Evolutionary conservation across 2,113 vertebrate genomes (phyloP).

Genomic region (Cynoglossus semilaevis): DNA sequence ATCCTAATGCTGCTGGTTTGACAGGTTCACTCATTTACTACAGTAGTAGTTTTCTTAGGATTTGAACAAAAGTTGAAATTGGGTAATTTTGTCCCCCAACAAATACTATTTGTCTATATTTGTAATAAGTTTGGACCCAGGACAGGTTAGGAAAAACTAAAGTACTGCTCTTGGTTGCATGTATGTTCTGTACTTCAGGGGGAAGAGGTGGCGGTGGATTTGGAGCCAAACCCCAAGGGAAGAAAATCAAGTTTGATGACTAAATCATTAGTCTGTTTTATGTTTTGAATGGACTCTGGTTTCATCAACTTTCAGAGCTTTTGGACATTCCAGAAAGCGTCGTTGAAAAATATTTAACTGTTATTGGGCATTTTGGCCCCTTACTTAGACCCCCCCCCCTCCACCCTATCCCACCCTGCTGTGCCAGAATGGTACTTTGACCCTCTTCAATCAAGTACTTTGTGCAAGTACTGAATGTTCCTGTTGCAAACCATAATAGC

Average conservation of each 20-base stretch:
- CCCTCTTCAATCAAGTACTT: slow-evolving; percentile 55
- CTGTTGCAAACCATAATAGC: slow-evolving; percentile 45
- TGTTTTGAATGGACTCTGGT: slow-evolving; percentile 89
- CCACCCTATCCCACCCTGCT: slow-evolving; percentile 36
- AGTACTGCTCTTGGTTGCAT: too few species aligned
- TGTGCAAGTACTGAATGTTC: slow-evolving; percentile 66
- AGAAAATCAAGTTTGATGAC: slow-evolving; percentile 93
- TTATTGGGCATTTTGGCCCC: slow-evolving; percentile 69
- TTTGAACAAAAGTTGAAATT: too few species aligned
- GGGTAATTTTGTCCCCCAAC: too few species aligned
- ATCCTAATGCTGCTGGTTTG: too few species aligned
- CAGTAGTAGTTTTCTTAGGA: too few species aligned
- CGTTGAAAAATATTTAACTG: slow-evolving; percentile 73
- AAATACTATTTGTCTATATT: too few species aligned
- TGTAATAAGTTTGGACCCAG: too few species aligned
- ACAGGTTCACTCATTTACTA: too few species aligned
- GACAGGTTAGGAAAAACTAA: too few species aligned
- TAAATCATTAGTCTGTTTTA: slow-evolving; percentile 75
- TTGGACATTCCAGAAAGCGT: slow-evolving; percentile 93
- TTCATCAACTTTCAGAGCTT: slow-evolving; percentile 89
- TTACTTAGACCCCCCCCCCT: slow-evolving; percentile 53
- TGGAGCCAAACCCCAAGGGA: slow-evolving; percentile 86
- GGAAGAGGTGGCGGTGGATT: slow-evolving; percentile 84
- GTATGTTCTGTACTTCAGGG: too few species aligned
- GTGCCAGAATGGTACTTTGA: slow-evolving; percentile 58